These are phyloP conservation scores for Acropora tenuis DNA, from an alignment of 64 coral and sea anemone genomes.

Conservation along the genomic window DNA sequence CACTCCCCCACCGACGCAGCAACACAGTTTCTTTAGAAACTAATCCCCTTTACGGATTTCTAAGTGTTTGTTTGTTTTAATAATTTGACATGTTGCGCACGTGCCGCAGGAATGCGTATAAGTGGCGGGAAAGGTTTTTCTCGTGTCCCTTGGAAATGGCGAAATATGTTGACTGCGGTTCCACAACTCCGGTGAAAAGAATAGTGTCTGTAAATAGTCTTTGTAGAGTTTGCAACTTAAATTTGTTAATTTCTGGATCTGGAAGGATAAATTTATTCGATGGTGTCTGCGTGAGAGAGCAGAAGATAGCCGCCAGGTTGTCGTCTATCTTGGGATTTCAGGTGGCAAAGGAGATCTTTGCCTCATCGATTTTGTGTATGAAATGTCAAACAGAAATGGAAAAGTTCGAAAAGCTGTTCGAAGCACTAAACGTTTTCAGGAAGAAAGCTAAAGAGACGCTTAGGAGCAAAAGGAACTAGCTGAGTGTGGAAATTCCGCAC, in stretches of 20 bases:
- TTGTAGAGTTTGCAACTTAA: slow-evolving; percentile 62
- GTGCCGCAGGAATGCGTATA: too few relatives aligned
- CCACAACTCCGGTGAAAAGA: background rate
- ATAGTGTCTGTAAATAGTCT: slow-evolving; percentile 10
- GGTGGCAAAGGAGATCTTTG: background rate
- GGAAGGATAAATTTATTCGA: slow-evolving; percentile 52
- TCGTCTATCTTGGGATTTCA: slow-evolving; percentile 32
- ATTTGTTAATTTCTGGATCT: slow-evolving; percentile 23
- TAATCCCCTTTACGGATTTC: too few relatives aligned
- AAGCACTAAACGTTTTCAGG: background rate
- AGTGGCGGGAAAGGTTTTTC: too few relatives aligned
- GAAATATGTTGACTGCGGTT: background rate
- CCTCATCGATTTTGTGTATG: slow-evolving; percentile 31
- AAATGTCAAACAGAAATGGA: slow-evolving; percentile 43
- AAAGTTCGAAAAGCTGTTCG: slow-evolving; percentile 23
- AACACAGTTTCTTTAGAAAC: too few relatives aligned
- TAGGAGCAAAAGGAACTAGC: too few relatives aligned
- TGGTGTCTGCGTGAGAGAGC: background rate
- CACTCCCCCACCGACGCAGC: too few relatives aligned
- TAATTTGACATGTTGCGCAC: too few relatives aligned
- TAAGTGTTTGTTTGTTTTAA: too few relatives aligned
- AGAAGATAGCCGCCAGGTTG: slow-evolving; percentile 29
- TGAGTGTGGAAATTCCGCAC: too few relatives aligned
- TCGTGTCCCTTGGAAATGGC: background rate
- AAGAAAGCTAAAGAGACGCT: too few relatives aligned